These are phyloP conservation scores for Chloropsis hardwickii DNA, from an alignment of 2,113 vertebrate species.

Conservation along the genomic window DNA sequence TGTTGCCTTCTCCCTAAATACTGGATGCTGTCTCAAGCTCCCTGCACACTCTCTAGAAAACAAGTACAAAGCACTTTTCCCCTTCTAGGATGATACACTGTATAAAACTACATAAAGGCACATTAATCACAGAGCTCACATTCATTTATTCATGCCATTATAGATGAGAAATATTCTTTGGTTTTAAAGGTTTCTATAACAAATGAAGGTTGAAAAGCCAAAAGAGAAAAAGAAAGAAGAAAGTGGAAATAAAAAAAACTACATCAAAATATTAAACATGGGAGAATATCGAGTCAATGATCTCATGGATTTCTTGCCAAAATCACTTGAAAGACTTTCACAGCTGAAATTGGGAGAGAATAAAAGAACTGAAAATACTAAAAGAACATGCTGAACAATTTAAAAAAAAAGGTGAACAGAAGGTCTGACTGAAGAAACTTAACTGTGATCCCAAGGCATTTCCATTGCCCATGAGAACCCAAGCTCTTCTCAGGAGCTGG, in stretches of 20 bases:
- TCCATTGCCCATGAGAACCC: accelerated
- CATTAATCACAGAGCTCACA: slow-evolving; percentile 13
- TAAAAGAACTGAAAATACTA: neutral
- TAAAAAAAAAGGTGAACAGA: neutral
- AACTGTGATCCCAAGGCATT: neutral
- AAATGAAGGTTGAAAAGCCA: neutral
- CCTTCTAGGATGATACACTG: neutral
- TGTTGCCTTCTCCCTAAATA: neutral
- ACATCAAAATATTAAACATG: slow-evolving; percentile 13
- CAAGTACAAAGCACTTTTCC: neutral
- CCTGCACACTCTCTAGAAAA: neutral
- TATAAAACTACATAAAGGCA: neutral
- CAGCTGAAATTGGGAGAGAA: neutral
- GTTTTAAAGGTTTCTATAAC: neutral
- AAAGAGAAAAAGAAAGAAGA: neutral
- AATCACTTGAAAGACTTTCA: slow-evolving; percentile 20
- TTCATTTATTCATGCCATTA: neutral
- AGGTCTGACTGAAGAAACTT: neutral
- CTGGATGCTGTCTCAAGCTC: neutral
- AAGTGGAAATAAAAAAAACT: neutral
- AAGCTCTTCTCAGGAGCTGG: neutral
- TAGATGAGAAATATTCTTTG: neutral
- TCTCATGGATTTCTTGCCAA: neutral
- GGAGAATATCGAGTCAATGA: neutral
- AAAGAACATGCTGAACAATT: neutral